Percentiles rank a stretch among this genome's conserved stretches.
These are phyloP conservation scores for Zalophus californianus DNA, from an alignment of 2,797 vertebrate species.

Conservation along the genomic window DNA sequence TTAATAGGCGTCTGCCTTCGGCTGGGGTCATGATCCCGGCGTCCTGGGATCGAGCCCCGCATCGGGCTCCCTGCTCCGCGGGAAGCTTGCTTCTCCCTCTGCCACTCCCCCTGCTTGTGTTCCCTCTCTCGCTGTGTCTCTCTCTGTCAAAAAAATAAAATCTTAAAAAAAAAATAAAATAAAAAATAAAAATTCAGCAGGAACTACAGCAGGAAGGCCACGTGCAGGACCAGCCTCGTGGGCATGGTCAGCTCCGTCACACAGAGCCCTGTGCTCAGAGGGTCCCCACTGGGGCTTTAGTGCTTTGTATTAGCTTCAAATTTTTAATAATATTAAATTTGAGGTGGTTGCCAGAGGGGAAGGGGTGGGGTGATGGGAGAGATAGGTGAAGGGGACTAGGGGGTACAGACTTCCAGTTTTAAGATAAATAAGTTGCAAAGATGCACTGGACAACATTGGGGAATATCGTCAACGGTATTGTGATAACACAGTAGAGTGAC, in stretches of 20 bases:
- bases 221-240: rapidly evolving
- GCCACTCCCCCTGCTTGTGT: too few species aligned
- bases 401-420: neutral
- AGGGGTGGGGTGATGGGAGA: neutral
- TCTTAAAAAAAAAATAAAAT: too few species aligned
- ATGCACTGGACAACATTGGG: neutral
- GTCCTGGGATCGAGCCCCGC: too few species aligned
- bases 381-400: neutral
- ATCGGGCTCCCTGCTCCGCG: too few species aligned
- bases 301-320: neutral
- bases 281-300: neutral
- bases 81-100: too few species aligned
- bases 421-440: neutral
- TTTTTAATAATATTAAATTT: neutral
- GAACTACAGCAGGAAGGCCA: neutral
- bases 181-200: neutral
- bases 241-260: rapidly evolving
- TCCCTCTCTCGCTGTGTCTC: too few species aligned
- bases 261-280: too few species aligned
- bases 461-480: too few species aligned
- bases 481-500: neutral
- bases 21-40: too few species aligned
- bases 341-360: neutral
- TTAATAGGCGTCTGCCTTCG: neutral
- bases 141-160: too few species aligned